phyloP scores from a whole-genome alignment of 2,888 invertebrate genomes.

The Drosophila multiciliata region DNA sequence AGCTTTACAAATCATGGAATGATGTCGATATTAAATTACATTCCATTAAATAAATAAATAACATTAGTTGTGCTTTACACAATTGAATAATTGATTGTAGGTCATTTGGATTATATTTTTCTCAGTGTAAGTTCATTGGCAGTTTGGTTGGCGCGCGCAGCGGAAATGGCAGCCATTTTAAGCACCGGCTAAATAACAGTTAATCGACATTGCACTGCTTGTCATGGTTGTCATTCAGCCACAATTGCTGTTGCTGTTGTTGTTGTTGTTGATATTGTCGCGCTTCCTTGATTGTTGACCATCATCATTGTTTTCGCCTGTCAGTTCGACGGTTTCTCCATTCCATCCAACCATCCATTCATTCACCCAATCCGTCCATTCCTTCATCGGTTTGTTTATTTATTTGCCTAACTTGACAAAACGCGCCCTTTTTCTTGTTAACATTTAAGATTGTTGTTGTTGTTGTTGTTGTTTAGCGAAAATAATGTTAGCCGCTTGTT shows the following conservation, averaged over 20 bases:
- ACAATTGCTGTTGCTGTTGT: constrained; percentile 32
- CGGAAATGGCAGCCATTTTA: constrained; percentile 78
- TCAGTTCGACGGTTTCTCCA: constrained; percentile 41
- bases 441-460: not conserved
- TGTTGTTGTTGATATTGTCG: constrained; percentile 23
- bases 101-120: not conserved
- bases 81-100: not conserved
- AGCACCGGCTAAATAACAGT: constrained; percentile 77
- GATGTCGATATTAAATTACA: too few relatives aligned
- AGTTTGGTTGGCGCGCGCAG: constrained; percentile 21
- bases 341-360: constrained; percentile 20
- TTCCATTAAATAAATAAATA: not conserved
- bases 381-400: constrained; percentile 53
- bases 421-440: constrained; percentile 30
- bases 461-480: constrained; percentile 3
- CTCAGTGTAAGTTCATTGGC: constrained; percentile 24
- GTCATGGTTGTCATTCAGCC: constrained; percentile 55
- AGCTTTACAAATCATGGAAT: too few relatives aligned
- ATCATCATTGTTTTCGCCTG: constrained; percentile 51
- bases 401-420: constrained; percentile 55
- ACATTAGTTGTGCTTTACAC: not conserved
- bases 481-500: constrained; percentile 32
- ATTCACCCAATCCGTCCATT: constrained; percentile 16
- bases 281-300: constrained; percentile 56
- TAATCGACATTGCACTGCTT: constrained; percentile 74